Conservation (phyloP, 2,888 invertebrate genomes). For the Pasiphila rectangulata region DNA sequence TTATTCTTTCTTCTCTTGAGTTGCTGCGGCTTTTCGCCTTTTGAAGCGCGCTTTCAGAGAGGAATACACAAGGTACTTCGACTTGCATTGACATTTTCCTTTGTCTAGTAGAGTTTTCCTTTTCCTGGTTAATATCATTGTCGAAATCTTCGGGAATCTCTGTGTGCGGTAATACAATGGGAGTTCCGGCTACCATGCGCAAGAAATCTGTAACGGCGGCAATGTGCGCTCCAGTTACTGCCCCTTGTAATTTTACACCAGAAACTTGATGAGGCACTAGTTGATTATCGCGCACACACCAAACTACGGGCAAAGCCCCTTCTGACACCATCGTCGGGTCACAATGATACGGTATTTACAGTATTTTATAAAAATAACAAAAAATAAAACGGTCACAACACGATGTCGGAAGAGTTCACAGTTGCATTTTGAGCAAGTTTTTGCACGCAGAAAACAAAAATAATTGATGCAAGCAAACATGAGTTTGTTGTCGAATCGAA, state of each 20-base stretch:
- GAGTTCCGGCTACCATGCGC: slow-evolving; percentile 83
- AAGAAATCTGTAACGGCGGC: slow-evolving; percentile 84
- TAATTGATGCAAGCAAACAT: slow-evolving; percentile 57
- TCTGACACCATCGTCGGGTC: slow-evolving; percentile 82
- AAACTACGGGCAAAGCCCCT: slow-evolving; percentile 83
- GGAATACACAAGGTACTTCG: slow-evolving; percentile 78
- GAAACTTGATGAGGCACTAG: slow-evolving; percentile 85
- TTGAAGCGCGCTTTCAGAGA: slow-evolving; percentile 72
- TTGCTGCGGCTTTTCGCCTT: slow-evolving; percentile 72
- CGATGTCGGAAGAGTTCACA: slow-evolving; percentile 46
- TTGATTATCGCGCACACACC: slow-evolving; percentile 85
- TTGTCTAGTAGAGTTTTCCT: slow-evolving; percentile 64
- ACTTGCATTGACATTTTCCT: slow-evolving; percentile 79
- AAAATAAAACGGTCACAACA: slow-evolving; percentile 37
- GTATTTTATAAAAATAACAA: slow-evolving; percentile 27
- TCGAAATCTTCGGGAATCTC: slow-evolving; percentile 65
- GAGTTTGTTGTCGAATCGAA: slow-evolving; percentile 58
- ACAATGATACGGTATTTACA: slow-evolving; percentile 35
- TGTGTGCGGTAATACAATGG: slow-evolving; percentile 79
- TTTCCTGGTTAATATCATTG: slow-evolving; percentile 70
- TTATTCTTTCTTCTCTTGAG: slow-evolving; percentile 71
- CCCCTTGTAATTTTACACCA: slow-evolving; percentile 84
- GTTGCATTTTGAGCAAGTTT: slow-evolving; percentile 60
- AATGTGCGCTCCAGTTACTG: slow-evolving; percentile 84
- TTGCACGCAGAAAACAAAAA: slow-evolving; percentile 60